Percentiles rank a stretch among this genome's conserved stretches.
Evolutionary conservation across 64 coral and sea anemone genomes (phyloP).

Genomic region (Montipora capricornis): DNA sequence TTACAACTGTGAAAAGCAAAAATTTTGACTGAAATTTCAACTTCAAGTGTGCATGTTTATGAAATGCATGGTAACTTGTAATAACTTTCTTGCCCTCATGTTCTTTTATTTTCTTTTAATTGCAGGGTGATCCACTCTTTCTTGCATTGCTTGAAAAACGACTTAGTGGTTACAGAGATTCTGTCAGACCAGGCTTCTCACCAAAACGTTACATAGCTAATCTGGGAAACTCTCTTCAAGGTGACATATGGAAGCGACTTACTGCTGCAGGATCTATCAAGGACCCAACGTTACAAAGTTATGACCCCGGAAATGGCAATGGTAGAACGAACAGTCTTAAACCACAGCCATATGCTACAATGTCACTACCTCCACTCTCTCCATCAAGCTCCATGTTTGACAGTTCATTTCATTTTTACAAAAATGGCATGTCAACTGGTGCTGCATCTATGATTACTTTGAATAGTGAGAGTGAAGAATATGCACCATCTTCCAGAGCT

Average conservation of each 20-base stretch:
- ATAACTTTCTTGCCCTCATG: background rate
- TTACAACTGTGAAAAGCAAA: no score
- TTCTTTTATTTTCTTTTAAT: background rate
- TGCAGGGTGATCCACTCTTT: constrained; percentile 88
- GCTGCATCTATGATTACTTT: constrained; percentile 93
- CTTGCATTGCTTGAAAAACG: constrained; percentile 85
- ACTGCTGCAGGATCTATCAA: constrained; percentile 72
- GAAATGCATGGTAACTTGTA: no score
- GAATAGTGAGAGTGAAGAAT: constrained; percentile 83
- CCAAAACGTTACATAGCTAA: constrained; percentile 96
- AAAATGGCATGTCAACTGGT: constrained; percentile 97
- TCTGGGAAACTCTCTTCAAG: constrained; percentile 75
- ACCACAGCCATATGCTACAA: constrained; percentile 98
- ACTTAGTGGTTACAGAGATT: constrained; percentile 70
- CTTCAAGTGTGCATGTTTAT: background rate
- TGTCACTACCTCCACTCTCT: constrained; percentile 97
- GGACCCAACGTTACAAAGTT: constrained; percentile 54
- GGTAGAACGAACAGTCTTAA: constrained; percentile 30
- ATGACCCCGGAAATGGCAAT: constrained; percentile 48
- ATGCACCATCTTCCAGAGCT: constrained; percentile 84
- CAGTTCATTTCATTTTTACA: constrained; percentile 93
- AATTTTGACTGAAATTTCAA: no score
- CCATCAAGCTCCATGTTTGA: constrained; percentile 97
- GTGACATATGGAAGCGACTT: constrained; percentile 87
- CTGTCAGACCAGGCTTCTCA: constrained; percentile 90